phyloP scores from a whole-genome alignment of 2,797 vertebrate genomes.

The Ciconia nigra region DNA sequence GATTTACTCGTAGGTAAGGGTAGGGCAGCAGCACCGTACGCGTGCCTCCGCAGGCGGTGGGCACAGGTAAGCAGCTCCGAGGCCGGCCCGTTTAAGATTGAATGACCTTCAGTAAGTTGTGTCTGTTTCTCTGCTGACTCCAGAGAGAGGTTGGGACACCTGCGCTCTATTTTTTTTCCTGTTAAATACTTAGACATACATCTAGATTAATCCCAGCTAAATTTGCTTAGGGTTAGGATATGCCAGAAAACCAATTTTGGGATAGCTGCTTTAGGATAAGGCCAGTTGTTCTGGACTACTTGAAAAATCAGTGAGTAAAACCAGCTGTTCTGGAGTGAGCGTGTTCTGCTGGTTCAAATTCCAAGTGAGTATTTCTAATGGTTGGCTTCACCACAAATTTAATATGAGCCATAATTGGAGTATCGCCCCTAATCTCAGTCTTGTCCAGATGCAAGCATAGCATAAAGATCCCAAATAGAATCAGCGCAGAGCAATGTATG shows the following conservation, averaged over 20 bases:
- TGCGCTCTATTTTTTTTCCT: not conserved
- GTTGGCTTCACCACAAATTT: not conserved
- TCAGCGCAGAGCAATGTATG: not conserved
- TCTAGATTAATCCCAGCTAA: not conserved
- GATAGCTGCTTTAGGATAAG: not conserved
- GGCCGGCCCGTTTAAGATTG: too few relatives aligned
- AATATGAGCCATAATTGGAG: not conserved
- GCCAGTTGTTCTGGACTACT: not conserved
- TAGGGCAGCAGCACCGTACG: too few relatives aligned
- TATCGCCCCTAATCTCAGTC: not conserved
- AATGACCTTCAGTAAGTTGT: not conserved
- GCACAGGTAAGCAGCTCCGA: not conserved
- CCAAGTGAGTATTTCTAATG: not conserved
- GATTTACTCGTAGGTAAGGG: fast-evolving
- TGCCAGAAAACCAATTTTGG: not conserved
- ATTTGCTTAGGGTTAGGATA: not conserved
- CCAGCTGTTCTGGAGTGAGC: not conserved
- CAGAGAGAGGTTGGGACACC: too few relatives aligned
- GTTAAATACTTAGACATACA: not conserved
- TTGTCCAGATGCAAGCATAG: not conserved
- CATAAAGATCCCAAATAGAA: not conserved
- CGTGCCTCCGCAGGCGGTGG: too few relatives aligned
- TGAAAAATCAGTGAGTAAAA: not conserved
- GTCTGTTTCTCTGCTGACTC: not conserved
- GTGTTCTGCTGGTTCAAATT: not conserved